A percentile compares a stretch with the other conserved stretches of the same genome.
phyloP scores from a whole-genome alignment of 1,140 invertebrate species.

The Berghia stephanieae region DNA sequence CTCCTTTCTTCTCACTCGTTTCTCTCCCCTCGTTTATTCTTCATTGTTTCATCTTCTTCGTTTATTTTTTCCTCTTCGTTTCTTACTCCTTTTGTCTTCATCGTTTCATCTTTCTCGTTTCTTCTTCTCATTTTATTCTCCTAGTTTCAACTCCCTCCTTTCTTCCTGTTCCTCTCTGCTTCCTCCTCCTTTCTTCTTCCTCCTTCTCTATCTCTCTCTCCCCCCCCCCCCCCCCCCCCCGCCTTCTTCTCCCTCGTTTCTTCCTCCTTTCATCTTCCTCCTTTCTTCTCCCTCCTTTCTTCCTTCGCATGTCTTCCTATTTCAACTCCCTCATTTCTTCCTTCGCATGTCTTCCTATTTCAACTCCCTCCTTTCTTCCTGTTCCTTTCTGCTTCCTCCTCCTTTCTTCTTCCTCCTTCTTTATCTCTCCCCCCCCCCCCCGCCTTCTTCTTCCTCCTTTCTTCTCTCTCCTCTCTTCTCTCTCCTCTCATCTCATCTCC shows the following conservation, averaged over 20 bases:
- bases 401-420: too few species aligned
- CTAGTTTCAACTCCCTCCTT: too few species aligned
- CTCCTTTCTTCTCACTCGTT: too few species aligned
- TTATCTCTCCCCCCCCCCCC: too few species aligned
- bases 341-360: background rate
- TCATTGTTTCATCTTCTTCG: background rate
- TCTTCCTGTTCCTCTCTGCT: background rate
- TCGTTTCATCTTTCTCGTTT: background rate
- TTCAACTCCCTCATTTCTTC: background rate
- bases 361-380: background rate
- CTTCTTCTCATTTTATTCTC: too few species aligned
- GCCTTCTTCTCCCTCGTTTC: background rate
- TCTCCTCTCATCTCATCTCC: background rate
- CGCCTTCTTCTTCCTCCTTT: background rate
- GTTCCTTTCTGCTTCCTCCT: too few species aligned
- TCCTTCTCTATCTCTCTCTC: conserved; percentile 11
- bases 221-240: background rate
- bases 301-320: background rate
- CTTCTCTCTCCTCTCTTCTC: background rate
- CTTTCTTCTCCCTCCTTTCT: background rate
- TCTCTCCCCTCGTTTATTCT: too few species aligned
- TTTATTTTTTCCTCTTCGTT: background rate
- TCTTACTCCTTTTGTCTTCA: background rate
- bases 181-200: conserved; percentile 4
- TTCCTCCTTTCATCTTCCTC: background rate